Base-by-base conservation (phyloP, 1,140 invertebrate species). In the Lepidotrigona ventralis region DNA sequence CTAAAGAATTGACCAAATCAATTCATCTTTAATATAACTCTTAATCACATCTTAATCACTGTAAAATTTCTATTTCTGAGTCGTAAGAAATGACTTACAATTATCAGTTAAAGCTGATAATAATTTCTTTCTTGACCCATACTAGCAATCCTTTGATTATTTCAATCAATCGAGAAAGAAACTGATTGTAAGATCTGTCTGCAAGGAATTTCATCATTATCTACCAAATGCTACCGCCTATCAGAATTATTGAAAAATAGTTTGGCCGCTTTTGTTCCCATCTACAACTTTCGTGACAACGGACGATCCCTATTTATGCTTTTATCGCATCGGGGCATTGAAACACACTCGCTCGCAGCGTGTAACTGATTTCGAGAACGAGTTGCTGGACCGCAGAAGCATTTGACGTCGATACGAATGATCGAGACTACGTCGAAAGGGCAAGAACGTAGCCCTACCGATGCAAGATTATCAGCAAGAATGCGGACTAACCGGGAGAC, bases 401-500 rank as follows among this genome's bases (percentile, higher is more conserved):
- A 69, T 60, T 33, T 46, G 63, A 84, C 54, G 53, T 58, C 71
- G 68, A 81, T 72, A 68, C 78, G 19, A 82, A 64, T 79, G 79
- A 85, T 85, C 74, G 78, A 76, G 86, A 88, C 54, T 58, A 39
- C 72, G 86, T 39, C 75, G 17, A 74, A 88, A 81, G 79, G 81
- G 70, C 66, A 71, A 60, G 79, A 88, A 86, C 66, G 87, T 26
- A 54, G 60, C 51, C 74, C 76, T 81, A 74, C 56, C 29, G 63
- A 53, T 53, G 76, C 83, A 56, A 68, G 58, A 83, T 70, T 88
- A 88, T 90, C 86, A 23, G 70, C 64, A 88, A 90, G 89, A 90
- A 90, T 90, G 89, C 78, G 77, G 89, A 90, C 86, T 78, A 75
- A 83, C 77, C 75, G 70, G 81, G 60, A 81, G 66, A 84, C 82